Base-by-base conservation (phyloP, 2,888 invertebrate species). In the Aleiodes testaceus region DNA sequence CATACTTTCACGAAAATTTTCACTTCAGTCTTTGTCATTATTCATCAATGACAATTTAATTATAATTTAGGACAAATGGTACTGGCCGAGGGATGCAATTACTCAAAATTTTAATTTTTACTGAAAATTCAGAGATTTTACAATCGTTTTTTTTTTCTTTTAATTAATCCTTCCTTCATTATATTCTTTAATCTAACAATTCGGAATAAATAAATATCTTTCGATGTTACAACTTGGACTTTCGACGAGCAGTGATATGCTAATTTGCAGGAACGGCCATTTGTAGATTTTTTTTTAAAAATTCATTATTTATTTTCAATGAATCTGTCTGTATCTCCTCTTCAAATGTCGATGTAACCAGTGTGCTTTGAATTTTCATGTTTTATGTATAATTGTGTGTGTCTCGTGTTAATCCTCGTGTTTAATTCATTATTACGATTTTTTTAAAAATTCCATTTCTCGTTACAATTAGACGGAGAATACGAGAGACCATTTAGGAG, bases 141-240 rank as follows among this genome's bases (percentile, higher is more conserved):
- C 26, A 26, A 26, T 26, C n/a, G n/a, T 26, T 26, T 26, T 26
- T 26, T 26, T 26, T 26, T 26, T 5, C 3, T 26, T 26, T 26
- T 26, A 26, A 55, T 42, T 20, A 30, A 59, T 44, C 22, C 30
- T 70, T 69, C 59, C 49, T 65, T 66, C 55, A 7, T 50, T 73
- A 45, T 65, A 59, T 63, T 70, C 3, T 26, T 26, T 63, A 74
- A 63, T 77, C 68, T 73, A 77, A 75, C 66, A 75, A 72, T 77
- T 74, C 74, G 77, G 75, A 36, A 72, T 73, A 61, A 70, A 74
- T 77, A 74, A 73, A 73, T 71, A 66, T 67, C 69, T 69, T 77
- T 77, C 75, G 77, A 77, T 77, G 77, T 75, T 72, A 71, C 30
- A 70, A 68, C 69, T 61, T 77, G 77, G 75, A 75, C 77, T 75